These are phyloP conservation scores for Falco peregrinus DNA, from an alignment of 2,797 vertebrate species.

Conservation along the genomic window DNA sequence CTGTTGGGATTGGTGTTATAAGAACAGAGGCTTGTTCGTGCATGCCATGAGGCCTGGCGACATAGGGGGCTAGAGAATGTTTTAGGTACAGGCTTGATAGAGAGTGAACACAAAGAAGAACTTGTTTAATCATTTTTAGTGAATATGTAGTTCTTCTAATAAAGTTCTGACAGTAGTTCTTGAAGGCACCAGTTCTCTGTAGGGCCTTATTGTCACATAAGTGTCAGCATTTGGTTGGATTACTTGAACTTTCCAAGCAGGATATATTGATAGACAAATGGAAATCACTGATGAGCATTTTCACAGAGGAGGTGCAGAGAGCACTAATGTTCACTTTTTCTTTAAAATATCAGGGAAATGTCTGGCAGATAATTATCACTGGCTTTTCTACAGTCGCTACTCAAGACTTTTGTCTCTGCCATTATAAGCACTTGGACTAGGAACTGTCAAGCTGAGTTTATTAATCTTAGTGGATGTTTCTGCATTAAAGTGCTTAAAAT, in stretches of 20 bases:
- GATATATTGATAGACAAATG: neutral
- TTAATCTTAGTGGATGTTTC: neutral
- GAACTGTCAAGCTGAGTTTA: neutral
- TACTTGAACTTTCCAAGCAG: neutral
- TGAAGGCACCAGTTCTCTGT: neutral
- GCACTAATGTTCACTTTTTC: neutral
- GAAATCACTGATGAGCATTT: neutral
- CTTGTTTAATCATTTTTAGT: neutral
- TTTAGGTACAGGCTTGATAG: neutral
- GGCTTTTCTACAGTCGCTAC: neutral
- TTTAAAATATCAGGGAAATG: neutral
- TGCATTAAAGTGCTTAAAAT: neutral
- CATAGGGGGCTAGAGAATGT: neutral
- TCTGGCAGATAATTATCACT: slow-evolving; percentile 7
- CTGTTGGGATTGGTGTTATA: neutral
- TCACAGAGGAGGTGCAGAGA: neutral
- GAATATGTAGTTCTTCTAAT: neutral
- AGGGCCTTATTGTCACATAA: neutral
- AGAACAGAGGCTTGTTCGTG: neutral
- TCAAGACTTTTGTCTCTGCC: neutral
- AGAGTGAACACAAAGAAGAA: neutral
- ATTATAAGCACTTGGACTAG: neutral
- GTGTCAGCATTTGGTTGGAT: neutral
- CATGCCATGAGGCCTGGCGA: neutral
- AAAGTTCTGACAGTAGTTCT: neutral